phyloP scores from a whole-genome alignment of 1,140 invertebrate species.

The Leptopilina clavipes region DNA sequence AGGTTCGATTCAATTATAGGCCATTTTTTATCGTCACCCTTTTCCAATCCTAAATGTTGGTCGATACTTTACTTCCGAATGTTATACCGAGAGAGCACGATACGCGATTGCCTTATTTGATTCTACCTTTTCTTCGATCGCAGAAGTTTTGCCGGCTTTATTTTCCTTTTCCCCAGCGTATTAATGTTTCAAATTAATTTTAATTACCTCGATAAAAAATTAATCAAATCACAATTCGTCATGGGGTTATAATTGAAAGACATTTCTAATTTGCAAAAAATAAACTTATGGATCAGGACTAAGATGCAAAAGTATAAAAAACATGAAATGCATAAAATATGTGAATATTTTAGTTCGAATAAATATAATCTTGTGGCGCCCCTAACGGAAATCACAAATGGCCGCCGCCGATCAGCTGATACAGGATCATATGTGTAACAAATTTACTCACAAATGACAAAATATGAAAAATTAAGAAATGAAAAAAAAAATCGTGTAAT shows the following conservation, averaged over 20 bases:
- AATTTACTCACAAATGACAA: too few species aligned
- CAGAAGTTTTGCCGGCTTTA: not conserved
- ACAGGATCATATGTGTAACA: too few species aligned
- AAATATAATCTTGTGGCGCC: too few species aligned
- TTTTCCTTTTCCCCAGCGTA: not conserved
- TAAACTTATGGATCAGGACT: not conserved
- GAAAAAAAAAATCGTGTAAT: not conserved
- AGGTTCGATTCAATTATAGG: constrained; percentile 30
- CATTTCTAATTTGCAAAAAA: not conserved
- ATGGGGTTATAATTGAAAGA: not conserved
- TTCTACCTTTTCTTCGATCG: too few species aligned
- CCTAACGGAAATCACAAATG: too few species aligned
- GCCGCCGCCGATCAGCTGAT: too few species aligned
- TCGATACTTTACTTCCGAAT: constrained; percentile 22
- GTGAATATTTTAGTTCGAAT: too few species aligned
- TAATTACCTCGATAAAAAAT: not conserved
- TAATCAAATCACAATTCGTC: not conserved
- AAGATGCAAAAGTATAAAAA: not conserved
- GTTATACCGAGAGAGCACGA: not conserved
- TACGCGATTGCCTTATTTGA: constrained; percentile 16
- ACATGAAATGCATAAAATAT: too few species aligned
- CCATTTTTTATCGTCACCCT: constrained; percentile 30
- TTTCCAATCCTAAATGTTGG: not conserved
- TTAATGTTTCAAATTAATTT: constrained; percentile 6
- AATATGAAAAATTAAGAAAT: too few species aligned